Base-by-base conservation (phyloP, 2,797 vertebrate species). In the Onychomys arenicola region DNA sequence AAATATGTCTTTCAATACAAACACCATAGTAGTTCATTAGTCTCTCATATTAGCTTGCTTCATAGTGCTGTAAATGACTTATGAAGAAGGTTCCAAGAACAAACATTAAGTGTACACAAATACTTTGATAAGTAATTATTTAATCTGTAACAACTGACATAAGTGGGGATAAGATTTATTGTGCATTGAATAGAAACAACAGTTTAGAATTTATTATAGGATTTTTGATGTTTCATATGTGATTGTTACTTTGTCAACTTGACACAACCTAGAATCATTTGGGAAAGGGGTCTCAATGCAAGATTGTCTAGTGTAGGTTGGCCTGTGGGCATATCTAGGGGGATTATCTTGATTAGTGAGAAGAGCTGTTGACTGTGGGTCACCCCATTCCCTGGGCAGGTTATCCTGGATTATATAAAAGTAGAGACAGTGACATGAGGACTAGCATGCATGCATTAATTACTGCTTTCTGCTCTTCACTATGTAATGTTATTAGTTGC, bases 91-190 rank as follows among this genome's bases (percentile, higher is more conserved):
- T 37, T 52, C 23, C 19, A 77, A 86, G 78, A 91, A 63, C 11
- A 94, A 92, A 92, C 14, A 21, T 49, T 43, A 65, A 73, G 34
- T 65, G 4, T 43, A 92, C 49, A 43, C 55, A 92, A 81, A 90
- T 65, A 37, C 69, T 80, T 96, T 75, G 63, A 27, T 75, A 85
- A 63, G 52, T 84, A 93, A 80, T 80, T 52, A 55, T 57, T 55
- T 71, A 82, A 17, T 40, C 52, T 69, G 34, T 40, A 37, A 49
- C 25, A 71, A 73, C 14, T 29, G 13, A 34, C 9, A 46, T 59
- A n/a, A 59, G 40, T 40, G n/a, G 80, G 49, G 12, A 12, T n/a
- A 40, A 40, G 34, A 59, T 40, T 13, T 69, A 52, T 10, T 27
- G 46, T 19, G 5, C 6, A 27, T 55, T 83, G 19, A 89, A n/a